Conservation (phyloP, 2,797 vertebrate genomes). For the Parauchenoglanis punctatus region DNA sequence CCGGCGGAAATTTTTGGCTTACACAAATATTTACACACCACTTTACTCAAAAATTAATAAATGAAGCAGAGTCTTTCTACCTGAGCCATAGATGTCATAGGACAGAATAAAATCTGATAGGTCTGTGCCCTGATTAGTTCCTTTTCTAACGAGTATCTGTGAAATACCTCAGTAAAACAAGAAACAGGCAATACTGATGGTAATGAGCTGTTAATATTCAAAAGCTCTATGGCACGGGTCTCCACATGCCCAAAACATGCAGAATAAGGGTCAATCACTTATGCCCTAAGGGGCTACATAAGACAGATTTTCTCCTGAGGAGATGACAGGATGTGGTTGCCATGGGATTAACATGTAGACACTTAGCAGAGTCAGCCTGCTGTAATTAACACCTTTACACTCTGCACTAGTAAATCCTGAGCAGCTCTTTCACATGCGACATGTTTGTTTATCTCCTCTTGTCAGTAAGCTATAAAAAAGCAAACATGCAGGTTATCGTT, state of each 20-base stretch:
- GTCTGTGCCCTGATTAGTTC: neutral
- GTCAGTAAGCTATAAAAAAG: neutral
- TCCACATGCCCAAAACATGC: too few species aligned
- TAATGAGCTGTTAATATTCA: neutral
- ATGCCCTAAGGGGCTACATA: neutral
- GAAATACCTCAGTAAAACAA: neutral
- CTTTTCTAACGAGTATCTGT: neutral
- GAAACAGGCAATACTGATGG: neutral
- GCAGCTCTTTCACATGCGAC: neutral
- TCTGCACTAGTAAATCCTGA: neutral
- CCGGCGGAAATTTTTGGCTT: neutral
- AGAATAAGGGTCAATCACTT: neutral
- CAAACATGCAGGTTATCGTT: neutral
- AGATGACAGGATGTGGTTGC: neutral
- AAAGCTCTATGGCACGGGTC: neutral
- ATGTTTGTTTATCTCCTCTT: neutral
- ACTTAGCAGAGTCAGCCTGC: slow-evolving; percentile 5
- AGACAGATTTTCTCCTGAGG: neutral
- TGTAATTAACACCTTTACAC: slow-evolving; percentile 20
- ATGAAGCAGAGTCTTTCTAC: too few species aligned
- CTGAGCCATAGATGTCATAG: neutral
- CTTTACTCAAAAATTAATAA: too few species aligned
- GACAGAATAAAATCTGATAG: neutral
- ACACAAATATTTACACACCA: neutral
- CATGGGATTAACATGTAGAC: slow-evolving; percentile 2